Conservation (phyloP, 2,888 invertebrate species). For the Crossocerus cetratus region DNA sequence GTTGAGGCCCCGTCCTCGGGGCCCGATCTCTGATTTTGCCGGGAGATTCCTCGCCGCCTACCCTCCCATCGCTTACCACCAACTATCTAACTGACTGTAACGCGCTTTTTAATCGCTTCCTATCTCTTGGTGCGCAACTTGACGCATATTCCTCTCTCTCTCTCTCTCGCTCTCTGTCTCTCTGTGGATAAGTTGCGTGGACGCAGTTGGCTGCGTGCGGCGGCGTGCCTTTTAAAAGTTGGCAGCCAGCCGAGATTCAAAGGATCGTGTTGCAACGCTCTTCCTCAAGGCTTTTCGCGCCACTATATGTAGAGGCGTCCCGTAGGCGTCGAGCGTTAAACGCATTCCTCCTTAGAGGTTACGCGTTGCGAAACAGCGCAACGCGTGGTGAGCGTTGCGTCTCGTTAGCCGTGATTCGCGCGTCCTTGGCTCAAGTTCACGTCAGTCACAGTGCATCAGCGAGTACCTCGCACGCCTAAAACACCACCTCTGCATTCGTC, state of each 20-base stretch:
- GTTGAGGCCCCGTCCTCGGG: background rate
- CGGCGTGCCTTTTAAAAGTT: constrained; percentile 60
- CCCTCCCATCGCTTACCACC: no score
- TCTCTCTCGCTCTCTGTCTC: background rate
- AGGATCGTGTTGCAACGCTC: constrained; percentile 76
- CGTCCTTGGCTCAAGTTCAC: constrained; percentile 76
- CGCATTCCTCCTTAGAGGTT: constrained; percentile 77
- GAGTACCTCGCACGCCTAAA: constrained; percentile 12
- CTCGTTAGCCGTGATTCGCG: constrained; percentile 73
- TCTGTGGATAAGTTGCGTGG: constrained; percentile 10
- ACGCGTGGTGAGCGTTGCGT: constrained; percentile 60
- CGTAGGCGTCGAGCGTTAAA: constrained; percentile 77
- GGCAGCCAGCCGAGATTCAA: constrained; percentile 74
- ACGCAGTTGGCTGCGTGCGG: background rate
- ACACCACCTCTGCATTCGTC: constrained; percentile 6
- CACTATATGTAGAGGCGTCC: constrained; percentile 71
- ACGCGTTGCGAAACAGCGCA: constrained; percentile 70
- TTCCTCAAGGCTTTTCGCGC: constrained; percentile 75
- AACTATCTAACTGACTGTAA: no score
- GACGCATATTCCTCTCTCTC: no score
- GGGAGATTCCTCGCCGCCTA: background rate
- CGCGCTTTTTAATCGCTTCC: no score
- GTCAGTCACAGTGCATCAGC: constrained; percentile 59
- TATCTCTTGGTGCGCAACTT: no score
- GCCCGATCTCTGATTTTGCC: background rate